These are phyloP conservation scores for Petrolisthes cinctipes DNA, from an alignment of 2,888 invertebrate species.

Conservation along the genomic window DNA sequence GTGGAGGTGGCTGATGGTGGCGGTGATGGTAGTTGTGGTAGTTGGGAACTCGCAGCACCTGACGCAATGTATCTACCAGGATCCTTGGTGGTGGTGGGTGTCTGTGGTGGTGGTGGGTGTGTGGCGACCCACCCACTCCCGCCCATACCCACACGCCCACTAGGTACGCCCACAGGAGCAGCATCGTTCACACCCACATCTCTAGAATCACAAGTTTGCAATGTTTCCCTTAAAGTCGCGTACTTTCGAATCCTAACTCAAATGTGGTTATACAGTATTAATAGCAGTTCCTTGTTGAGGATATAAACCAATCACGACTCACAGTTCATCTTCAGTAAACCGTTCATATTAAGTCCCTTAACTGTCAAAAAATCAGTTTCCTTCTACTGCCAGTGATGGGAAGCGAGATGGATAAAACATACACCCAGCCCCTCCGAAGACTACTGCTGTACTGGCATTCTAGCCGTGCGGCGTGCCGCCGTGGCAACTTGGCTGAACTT, in stretches of 20 bases:
- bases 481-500: not conserved
- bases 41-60: not conserved
- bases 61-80: not conserved
- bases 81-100: not conserved
- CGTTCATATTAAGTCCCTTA: too few species aligned
- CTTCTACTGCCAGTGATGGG: not conserved
- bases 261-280: too few species aligned
- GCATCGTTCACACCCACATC: slow-evolving; percentile 3
- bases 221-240: too few species aligned
- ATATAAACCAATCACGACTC: too few species aligned
- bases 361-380: too few species aligned
- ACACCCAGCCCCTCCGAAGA: not conserved
- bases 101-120: not conserved
- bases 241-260: too few species aligned
- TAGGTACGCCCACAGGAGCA: not conserved
- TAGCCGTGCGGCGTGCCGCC: not conserved
- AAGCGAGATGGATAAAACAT: not conserved
- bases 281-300: too few species aligned
- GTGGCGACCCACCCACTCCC: not conserved
- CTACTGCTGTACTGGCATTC: not conserved
- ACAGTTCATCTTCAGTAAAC: too few species aligned
- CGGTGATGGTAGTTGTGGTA: slow-evolving; percentile 7
- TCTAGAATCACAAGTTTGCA: not conserved
- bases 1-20: slow-evolving; percentile 14
- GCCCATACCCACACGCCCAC: not conserved